Evolutionary conservation across 35 echinoderm and acorn worm species (phyloP).

Genomic region (Holothuria glaberrima): DNA sequence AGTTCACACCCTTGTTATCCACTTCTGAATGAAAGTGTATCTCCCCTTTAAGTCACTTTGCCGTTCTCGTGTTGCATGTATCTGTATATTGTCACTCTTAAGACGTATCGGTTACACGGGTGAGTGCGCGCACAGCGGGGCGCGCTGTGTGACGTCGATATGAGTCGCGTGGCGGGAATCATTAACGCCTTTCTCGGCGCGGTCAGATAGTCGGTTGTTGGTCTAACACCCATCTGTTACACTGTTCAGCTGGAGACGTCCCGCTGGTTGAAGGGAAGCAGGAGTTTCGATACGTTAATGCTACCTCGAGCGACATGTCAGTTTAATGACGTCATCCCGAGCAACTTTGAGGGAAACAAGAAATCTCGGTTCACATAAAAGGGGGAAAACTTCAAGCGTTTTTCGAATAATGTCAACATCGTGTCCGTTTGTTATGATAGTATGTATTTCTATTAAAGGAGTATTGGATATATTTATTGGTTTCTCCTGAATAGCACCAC

Average conservation of each 20-base stretch:
- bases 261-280: slow-evolving; percentile 44
- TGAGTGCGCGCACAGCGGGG: slow-evolving; percentile 48
- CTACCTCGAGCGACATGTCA: slow-evolving; percentile 43
- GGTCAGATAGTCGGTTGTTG: slow-evolving; percentile 29
- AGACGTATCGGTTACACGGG: slow-evolving; percentile 46
- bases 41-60: no score
- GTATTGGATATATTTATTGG: no score
- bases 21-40: no score
- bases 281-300: not conserved
- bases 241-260: slow-evolving; percentile 28
- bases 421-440: no score
- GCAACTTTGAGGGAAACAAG: no score
- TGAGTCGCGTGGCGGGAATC: slow-evolving; percentile 33
- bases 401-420: no score
- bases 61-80: no score
- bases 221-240: slow-evolving; percentile 51
- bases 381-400: no score
- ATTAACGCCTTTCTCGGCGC: slow-evolving; percentile 29
- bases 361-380: no score
- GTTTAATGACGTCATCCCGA: slow-evolving; percentile 28
- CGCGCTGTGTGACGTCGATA: slow-evolving; percentile 12
- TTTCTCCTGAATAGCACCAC: no score
- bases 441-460: no score
- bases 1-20: no score
- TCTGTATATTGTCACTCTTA: not conserved